Evolutionary conservation across 1,140 invertebrate genomes (phyloP), one percentile per base, ranked within the genome.

Genomic region (Psix sp.): DNA sequence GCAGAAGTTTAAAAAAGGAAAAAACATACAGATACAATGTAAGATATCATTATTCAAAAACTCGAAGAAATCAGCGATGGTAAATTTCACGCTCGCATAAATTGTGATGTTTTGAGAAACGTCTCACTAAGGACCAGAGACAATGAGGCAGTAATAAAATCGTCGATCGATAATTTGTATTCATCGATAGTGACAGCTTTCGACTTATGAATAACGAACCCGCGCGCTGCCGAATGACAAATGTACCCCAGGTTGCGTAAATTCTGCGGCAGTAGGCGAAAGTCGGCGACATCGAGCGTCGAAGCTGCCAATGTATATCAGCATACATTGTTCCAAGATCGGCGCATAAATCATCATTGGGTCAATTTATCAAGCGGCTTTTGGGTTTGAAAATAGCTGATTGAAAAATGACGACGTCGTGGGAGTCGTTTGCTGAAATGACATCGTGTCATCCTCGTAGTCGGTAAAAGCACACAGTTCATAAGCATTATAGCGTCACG

Each of bases 141-240:
- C 66, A 75, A 75, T 75, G 56, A 21, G 36, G 16, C 51, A 35
- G 54, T 71, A 70, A 71, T 76, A 71, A 76, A 76, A 71, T 76
- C 62, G 49, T 71, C 66, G 49, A 67, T 71, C 62, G 74, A 59
- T 63, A 71, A 76, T 76, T 76, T 76, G 74, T 76, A 76, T 76
- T 71, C 74, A 76, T 71, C 74, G 74, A 71, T 76, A 67, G 56
- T 71, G 74, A 76, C 74, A 63, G 67, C 67, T 71, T 67, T 72
- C 67, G 74, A 72, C 74, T 72, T 76, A 76, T 76, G 74, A 76
- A 76, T 76, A 76, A 76, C 74, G 74, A 72, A 67, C 52, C 59
- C 49, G 68, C 63, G 66, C 52, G 67, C 49, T 67, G 54, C 56
- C 56, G 73, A 76, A 76, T 76, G 67, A 76, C 67, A 67, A 76